Conservation (phyloP, 2,797 vertebrate species). For the Alcedo atthis region DNA sequence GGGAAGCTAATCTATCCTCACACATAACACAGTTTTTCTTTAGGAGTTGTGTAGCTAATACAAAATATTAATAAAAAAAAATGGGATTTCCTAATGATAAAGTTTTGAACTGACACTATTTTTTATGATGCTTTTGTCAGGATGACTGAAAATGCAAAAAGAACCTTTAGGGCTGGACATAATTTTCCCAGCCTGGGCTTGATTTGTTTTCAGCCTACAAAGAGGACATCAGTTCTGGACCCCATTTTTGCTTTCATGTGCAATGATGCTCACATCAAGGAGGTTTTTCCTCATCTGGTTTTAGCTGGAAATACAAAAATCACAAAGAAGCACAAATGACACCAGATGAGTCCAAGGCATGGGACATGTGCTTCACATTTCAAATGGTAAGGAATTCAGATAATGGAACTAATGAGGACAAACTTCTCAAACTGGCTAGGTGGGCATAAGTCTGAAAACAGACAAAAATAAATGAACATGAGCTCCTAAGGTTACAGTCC, state of each 20-base stretch:
- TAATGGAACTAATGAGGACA: neutral
- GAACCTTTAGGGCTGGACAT: neutral
- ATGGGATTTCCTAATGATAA: neutral
- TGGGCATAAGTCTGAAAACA: neutral
- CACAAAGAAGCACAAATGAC: neutral
- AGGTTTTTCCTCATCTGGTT: neutral
- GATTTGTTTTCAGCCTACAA: neutral
- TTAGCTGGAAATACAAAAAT: neutral
- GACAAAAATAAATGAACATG: neutral
- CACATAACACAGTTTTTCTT: neutral
- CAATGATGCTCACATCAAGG: neutral
- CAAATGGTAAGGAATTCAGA: neutral
- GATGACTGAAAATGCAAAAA: neutral
- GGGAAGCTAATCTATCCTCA: neutral
- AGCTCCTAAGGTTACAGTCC: neutral
- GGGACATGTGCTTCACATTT: neutral
- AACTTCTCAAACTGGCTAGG: neutral
- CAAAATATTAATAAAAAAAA: neutral
- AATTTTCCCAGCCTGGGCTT: neutral
- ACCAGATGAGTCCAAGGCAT: neutral
- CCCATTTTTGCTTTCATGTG: neutral
- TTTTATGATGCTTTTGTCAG: neutral
- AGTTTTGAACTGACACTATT: neutral
- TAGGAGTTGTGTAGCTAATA: neutral
- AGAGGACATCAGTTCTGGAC: neutral